Percentiles rank a stretch among this genome's conserved stretches.
These are phyloP conservation scores for Tipula unca DNA, from an alignment of 2,888 invertebrate species.

Conservation along the genomic window DNA sequence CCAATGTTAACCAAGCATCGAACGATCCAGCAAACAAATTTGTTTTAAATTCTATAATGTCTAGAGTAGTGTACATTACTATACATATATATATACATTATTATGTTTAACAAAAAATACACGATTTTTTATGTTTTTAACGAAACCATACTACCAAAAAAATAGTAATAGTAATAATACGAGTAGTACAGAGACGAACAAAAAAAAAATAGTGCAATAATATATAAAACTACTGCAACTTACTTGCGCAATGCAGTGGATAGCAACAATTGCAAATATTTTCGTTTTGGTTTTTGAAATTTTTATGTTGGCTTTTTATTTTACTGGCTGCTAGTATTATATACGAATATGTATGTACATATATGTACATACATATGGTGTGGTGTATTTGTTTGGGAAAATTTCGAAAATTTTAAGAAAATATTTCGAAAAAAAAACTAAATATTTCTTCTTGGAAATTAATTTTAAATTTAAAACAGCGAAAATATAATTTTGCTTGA, in stretches of 20 bases:
- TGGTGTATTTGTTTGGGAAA: background rate
- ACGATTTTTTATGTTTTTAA: background rate
- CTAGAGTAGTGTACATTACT: background rate
- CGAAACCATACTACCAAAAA: background rate
- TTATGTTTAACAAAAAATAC: background rate
- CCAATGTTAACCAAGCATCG: background rate
- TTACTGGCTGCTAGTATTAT: background rate
- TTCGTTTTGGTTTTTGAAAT: background rate
- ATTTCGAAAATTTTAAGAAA: background rate
- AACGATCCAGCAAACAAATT: background rate
- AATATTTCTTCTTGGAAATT: background rate
- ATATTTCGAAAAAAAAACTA: background rate
- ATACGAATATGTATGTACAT: too few relatives aligned
- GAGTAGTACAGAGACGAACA: background rate
- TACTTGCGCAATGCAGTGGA: conserved; percentile 19
- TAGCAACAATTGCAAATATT: conserved; percentile 16
- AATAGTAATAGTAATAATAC: background rate
- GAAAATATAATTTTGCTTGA: background rate
- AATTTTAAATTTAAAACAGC: background rate
- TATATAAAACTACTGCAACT: conserved; percentile 15
- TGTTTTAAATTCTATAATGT: background rate
- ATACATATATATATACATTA: background rate
- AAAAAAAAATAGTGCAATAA: background rate
- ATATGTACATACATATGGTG: background rate
- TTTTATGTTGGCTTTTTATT: background rate